Base-by-base conservation (phyloP, 2,888 invertebrate species). In the Argyra leucocephala region DNA sequence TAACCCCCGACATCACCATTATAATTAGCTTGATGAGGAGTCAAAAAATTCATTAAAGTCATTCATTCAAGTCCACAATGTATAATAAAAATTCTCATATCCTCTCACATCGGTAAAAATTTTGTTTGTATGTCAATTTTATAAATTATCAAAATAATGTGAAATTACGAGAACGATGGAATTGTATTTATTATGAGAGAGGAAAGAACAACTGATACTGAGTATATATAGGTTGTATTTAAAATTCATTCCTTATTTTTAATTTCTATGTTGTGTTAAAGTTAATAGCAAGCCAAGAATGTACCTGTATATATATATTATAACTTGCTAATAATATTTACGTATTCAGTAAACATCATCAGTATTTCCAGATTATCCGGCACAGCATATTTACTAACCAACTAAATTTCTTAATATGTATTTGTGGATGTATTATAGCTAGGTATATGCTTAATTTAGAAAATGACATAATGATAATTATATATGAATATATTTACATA, bases 1-100 rank as follows among this genome's bases (percentile, higher is more conserved):
- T 48, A 48, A 48, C 48, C 48, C 18, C 48, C 48, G 48, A 48
- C 48, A 48, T 48, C 48, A 48, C 18, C 48, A 48, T 48, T 48
- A 48, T 48, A 48, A 48, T 48, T 48, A 48, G 48, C 18, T 48
- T 48, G 12, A 48, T 18, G 48, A 48, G 48, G 48, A 48, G 48
- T 48, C 48, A 48, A 48, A 48, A 48, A 48, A 48, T 48, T 48
- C 48, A 48, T 48, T 48, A 48, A 48, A 48, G 48, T 48, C 48
- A 48, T 48, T 48, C n/a, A n/a, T 31, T 48, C 18, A 48, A 48
- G 48, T 48, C 48, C 48, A 48, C 48, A 48, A 48, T 48, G 48
- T 48, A 48, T 48, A 48, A 48, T 48, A 48, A 48, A 31, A 48
- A 48, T 12, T 48, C 48, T 48, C 7, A 48, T 48, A 48, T 48